phyloP scores from a whole-genome alignment of 2,888 invertebrate genomes.

The Nomada ferruginata region DNA sequence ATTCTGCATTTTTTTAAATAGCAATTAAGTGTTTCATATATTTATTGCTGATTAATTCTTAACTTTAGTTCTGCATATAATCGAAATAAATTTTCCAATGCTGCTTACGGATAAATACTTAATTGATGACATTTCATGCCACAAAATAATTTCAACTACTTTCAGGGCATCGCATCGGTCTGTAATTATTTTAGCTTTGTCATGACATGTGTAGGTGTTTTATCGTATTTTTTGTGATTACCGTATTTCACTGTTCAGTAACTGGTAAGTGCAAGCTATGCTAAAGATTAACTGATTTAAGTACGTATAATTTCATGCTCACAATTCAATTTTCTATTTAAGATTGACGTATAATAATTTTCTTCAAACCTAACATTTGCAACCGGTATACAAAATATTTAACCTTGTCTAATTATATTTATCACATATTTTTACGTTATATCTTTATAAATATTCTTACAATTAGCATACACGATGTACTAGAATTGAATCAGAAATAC shows the following conservation, averaged over 20 bases:
- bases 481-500: no score
- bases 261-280: neutral
- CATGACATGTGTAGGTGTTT: neutral
- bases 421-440: neutral
- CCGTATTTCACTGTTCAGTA: neutral
- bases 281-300: neutral
- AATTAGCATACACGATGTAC: no score
- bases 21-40: neutral
- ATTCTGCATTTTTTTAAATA: no score
- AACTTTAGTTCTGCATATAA: neutral
- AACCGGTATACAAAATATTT: neutral
- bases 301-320: no score
- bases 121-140: neutral
- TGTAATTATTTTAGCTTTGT: neutral
- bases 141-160: neutral
- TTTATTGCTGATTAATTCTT: neutral
- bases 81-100: no score
- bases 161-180: slow-evolving; percentile 6
- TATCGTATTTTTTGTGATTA: slow-evolving; percentile 3
- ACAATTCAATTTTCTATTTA: neutral
- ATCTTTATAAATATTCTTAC: no score
- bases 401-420: neutral
- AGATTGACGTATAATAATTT: neutral
- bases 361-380: neutral
- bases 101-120: neutral